Base-by-base conservation (phyloP, 2,113 vertebrate species). In the Calyptomena viridis region DNA sequence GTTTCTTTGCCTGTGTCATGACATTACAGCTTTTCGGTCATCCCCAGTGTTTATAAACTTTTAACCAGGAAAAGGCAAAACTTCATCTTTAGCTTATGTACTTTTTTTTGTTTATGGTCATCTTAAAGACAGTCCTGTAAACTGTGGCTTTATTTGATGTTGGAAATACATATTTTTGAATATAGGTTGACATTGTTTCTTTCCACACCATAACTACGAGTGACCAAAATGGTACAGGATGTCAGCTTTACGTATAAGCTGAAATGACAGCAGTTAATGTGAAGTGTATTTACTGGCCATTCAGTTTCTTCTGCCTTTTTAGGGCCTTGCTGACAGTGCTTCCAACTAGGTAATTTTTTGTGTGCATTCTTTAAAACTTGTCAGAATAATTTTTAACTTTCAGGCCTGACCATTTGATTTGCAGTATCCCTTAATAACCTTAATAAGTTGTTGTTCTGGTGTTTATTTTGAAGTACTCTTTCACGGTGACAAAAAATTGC, bases 1-100 rank as follows among this genome's bases (percentile, higher is more conserved):
- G 1, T 47, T 67, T 80, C 18, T 75, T 71, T 67, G 23, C 13
- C 52, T 71, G 47, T 50, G 9, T 79, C 52, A 22, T 0, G 0
- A 6, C 1, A 0, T 68, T 84, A 47, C 17, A 64, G 22, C 37
- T 79, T 87, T 85, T 55, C 11, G 2, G 49, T 52, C 49, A 39
- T 50, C 9, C 18, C 15, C 8, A 6, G 6, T 10, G 2, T 56
- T 56, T 8, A 40, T 27, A 91, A 73, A 35, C 31, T 67, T 77
- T 75, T 75, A 44, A 60, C 44, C 19, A 35, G 10, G 37, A 89
- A 75, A 82, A 69, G 8, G n/a, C n/a, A 31, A 10, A 80, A 77
- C 2, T 62, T 83, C 3, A 11, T 44, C 28, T 56, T 78, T 5
- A 64, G 24, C 10, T 40, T 73, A 6, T 31, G 6, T 52, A 9